Evolutionary conservation across 37 sponge, comb jelly and placozoan species (phyloP).

Genomic region (Ephydatia muelleri): DNA sequence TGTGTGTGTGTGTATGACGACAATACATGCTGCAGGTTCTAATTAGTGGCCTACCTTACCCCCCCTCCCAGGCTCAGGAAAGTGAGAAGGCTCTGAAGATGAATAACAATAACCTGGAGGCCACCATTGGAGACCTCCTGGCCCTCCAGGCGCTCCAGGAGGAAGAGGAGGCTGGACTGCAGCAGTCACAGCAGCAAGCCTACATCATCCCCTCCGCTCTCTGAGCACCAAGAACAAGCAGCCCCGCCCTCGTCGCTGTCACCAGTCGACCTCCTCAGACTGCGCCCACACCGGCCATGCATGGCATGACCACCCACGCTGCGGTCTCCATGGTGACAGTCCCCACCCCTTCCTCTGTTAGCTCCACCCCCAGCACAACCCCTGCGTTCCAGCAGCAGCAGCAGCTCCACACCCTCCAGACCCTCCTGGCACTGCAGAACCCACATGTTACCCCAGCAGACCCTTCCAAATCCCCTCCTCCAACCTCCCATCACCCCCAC

Average conservation of each 20-base stretch:
- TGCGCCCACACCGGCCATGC: not conserved
- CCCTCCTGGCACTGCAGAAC: slow-evolving; percentile 4
- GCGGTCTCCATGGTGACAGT: not conserved
- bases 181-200: not conserved
- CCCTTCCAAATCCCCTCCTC: not conserved
- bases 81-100: slow-evolving; percentile 41
- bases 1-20: not conserved
- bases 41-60: not conserved
- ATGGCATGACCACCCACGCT: not conserved
- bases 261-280: not conserved
- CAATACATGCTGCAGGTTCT: not conserved
- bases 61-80: not conserved
- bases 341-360: not conserved
- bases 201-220: not conserved
- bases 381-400: slow-evolving; percentile 33
- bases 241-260: slow-evolving; percentile 17
- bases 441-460: not conserved
- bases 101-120: slow-evolving; percentile 48
- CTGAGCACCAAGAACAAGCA: not conserved
- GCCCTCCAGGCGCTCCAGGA: slow-evolving; percentile 15
- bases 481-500: not conserved
- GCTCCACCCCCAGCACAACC: not conserved
- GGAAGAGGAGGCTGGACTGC: not conserved
- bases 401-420: not conserved
- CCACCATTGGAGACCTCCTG: slow-evolving; percentile 48